Evolutionary conservation across 2,113 vertebrate species (phyloP), one percentile per base, ranked within the genome.

Genomic region (Dolichotis patagonum): DNA sequence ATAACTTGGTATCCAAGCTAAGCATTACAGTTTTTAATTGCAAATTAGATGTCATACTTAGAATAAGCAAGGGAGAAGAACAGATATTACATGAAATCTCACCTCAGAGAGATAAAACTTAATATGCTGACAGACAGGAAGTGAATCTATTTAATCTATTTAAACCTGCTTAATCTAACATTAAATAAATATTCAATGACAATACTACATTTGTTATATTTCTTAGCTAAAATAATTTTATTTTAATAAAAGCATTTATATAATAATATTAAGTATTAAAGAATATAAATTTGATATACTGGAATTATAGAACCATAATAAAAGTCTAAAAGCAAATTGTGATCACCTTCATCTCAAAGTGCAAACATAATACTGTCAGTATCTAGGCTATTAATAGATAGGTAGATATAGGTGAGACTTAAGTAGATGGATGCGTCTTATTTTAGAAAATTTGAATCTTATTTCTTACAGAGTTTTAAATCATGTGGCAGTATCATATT

Each of bases 391-490:
- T 41, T 17, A 16, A 56, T 22, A 38, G 73, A 88, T 75, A 54
- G 54, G 17, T 54, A 54, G 54, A 56, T n/a, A 84, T 26, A 1
- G 5, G 35, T 69, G 8, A 26, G 0, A 43, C 1, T 28, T 19
- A 77, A 73, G 58, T 26, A 56, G 60, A 56, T 77, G 16, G 46
- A 43, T 58, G 62, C 46, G 38, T 13, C 78, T 92, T 80, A 35
- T 87, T 95, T 85, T 71, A 75, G 17, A 69, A 95, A 81, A 69
- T 19, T 75, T 58, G 26, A 32, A 26, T 30, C 35, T 60, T 54
- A 62, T 19, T 75, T 11, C 32, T 71, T 80, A 94, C 7, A 38
- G 20, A 32, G 13, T 85, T 97, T 95, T 88, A 92, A 75, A 86
- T 49, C 1, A 49, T 28, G 26, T 77, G 28, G 24, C 49, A 85